Percentiles rank a stretch among this genome's conserved stretches.
phyloP scores from a whole-genome alignment of 37 sponge, comb jelly and placozoan species.

The Hexactinellida sp. region DNA sequence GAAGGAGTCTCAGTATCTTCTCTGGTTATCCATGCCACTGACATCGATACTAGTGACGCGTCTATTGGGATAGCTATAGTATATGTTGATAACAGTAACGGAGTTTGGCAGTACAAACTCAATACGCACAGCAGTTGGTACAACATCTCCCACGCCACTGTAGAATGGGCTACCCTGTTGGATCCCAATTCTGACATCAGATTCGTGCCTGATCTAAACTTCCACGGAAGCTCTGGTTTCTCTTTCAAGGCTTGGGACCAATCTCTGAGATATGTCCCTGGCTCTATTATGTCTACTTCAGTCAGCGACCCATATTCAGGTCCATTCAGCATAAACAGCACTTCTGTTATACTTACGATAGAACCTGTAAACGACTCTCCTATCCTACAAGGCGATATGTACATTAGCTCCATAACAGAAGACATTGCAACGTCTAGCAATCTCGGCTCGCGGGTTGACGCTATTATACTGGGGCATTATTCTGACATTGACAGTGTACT shows the following conservation, averaged over 20 bases:
- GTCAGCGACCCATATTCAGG: slow-evolving; percentile 36
- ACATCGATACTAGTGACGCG: slow-evolving; percentile 34
- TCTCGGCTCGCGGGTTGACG: slow-evolving; percentile 51
- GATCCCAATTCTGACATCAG: slow-evolving; percentile 26
- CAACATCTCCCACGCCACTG: slow-evolving; percentile 32
- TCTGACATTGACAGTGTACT: slow-evolving; percentile 43
- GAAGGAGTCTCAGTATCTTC: slow-evolving; percentile 45
- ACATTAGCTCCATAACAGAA: slow-evolving; percentile 34
- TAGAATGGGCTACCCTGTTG: slow-evolving; percentile 33
- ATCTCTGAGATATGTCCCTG: neutral
- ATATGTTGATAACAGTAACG: slow-evolving; percentile 43
- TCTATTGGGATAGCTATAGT: slow-evolving; percentile 47
- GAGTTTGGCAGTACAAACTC: slow-evolving; percentile 54
- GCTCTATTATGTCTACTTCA: neutral
- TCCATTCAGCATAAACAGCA: slow-evolving; percentile 47
- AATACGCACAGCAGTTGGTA: slow-evolving; percentile 43
- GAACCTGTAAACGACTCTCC: slow-evolving; percentile 81
- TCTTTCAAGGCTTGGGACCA: slow-evolving; percentile 68
- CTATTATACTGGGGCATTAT: slow-evolving; percentile 44
- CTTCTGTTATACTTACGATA: slow-evolving; percentile 29
- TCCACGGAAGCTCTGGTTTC: slow-evolving; percentile 48
- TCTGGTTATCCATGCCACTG: slow-evolving; percentile 35
- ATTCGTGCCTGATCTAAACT: slow-evolving; percentile 53
- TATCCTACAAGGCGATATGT: slow-evolving; percentile 30
- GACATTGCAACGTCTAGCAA: slow-evolving; percentile 28